A percentile compares a stretch with the other conserved stretches of the same genome.
These are phyloP conservation scores for Maconellicoccus hirsutus DNA, from an alignment of 1,140 invertebrate species.

Conservation along the genomic window DNA sequence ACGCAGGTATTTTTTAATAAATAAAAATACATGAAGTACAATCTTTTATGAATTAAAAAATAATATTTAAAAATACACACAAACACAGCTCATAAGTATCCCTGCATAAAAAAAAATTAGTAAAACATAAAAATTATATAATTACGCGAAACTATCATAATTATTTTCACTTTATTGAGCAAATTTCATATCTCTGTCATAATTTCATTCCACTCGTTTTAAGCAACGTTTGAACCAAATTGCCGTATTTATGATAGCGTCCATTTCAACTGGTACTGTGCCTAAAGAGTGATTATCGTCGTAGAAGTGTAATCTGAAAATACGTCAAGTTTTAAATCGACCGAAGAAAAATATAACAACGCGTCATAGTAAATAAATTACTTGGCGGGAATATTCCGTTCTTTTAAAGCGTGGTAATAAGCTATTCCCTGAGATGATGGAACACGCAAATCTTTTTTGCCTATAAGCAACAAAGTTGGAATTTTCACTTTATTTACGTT, in stretches of 20 bases:
- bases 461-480: conserved; percentile 69
- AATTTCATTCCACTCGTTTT: neutral
- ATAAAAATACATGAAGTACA: too few species aligned
- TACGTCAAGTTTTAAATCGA: neutral
- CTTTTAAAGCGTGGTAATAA: conserved; percentile 52
- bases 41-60: too few species aligned
- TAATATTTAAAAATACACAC: too few species aligned
- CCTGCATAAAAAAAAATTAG: too few species aligned
- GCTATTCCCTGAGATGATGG: conserved; percentile 58
- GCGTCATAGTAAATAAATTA: conserved; percentile 31
- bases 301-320: conserved; percentile 52
- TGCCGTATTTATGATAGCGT: conserved; percentile 51
- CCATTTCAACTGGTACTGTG: conserved; percentile 47
- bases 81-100: too few species aligned
- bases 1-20: too few species aligned
- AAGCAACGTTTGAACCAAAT: conserved; percentile 43
- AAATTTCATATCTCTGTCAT: too few species aligned
- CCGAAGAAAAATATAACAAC: neutral
- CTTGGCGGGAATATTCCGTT: conserved; percentile 47
- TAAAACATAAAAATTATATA: too few species aligned
- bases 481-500: conserved; percentile 57
- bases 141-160: too few species aligned
- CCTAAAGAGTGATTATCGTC: conserved; percentile 58
- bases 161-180: too few species aligned
- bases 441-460: conserved; percentile 70